Evolutionary conservation across 2,113 vertebrate species (phyloP), one percentile per base, ranked within the genome.

Genomic region (Larimichthys polyactis): DNA sequence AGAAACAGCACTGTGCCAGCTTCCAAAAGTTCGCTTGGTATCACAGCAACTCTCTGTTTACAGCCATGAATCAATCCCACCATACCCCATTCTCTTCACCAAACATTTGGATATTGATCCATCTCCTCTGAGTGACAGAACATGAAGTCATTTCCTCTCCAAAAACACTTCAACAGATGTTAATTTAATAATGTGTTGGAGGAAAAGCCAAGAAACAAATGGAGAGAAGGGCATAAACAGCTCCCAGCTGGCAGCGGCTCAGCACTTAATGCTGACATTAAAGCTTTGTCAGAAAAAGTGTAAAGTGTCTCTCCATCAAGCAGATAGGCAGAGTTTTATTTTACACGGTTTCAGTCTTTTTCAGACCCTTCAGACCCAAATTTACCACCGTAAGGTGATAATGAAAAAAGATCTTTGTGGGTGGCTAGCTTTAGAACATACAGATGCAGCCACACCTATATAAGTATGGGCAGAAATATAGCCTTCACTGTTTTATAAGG

Each of bases 161-260:
- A 87, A 91, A 87, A 90, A 85, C 82, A 85, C 87, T 86, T 86
- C 84, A 92, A 89, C 91, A 92, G 90, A 92, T 93, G 91, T 90
- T 92, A 92, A 95, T 93, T 93, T 89, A 93, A 93, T 93, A 94
- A 94, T 91, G 88, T 93, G 88, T 89, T 83, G 76, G 87, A 90
- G 89, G 91, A 92, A 87, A 85, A 89, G 88, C 87, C 90, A 89
- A 91, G 90, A 89, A 91, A 87, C 71, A 86, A 94, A 94, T 85
- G 89, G 87, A 84, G 84, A 92, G 85, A 82, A 81, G 85, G 86
- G 74, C 82, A 87, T 87, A 89, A 92, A 92, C 87, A 85, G 90
- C 86, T 92, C 81, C 84, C 82, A 87, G 81, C 86, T 89, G 87
- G 89, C 90, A 90, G 76, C 57, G 19, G 80, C 83, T 78, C 82